A percentile compares a stretch with the other conserved stretches of the same genome.
Conservation (phyloP, 2,113 vertebrate genomes). For the human (Homo sapiens) region GRCh38 chr7:18689501-18690000, state of each 20-base stretch:
- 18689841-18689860: conserved; percentile 75
- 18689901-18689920: conserved; percentile 53
- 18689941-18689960: conserved; percentile 65
- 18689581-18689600: background rate
- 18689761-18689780: conserved; percentile 80
- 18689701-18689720: conserved; percentile 60
- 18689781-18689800: conserved; percentile 77
- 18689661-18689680: conserved; percentile 58
- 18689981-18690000: conserved; percentile 65
- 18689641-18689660: conserved; percentile 23
- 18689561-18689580: background rate
- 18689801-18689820: conserved; percentile 73
- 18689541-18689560: conserved; percentile 17
- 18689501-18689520: conserved; percentile 26
- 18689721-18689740: conserved; percentile 71
- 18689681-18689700: conserved; percentile 75
- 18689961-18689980: conserved; percentile 74
- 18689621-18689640: conserved; percentile 59
- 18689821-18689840: conserved; percentile 73
- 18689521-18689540: conserved; percentile 58
- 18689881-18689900: conserved; percentile 70
- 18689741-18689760: conserved; percentile 80
- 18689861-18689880: conserved; percentile 73
- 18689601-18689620: background rate
- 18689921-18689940: conserved; percentile 50